Percentiles rank a stretch among this genome's conserved stretches.
Conservation (phyloP, 2,113 vertebrate genomes). For the Platycercus adscitus region DNA sequence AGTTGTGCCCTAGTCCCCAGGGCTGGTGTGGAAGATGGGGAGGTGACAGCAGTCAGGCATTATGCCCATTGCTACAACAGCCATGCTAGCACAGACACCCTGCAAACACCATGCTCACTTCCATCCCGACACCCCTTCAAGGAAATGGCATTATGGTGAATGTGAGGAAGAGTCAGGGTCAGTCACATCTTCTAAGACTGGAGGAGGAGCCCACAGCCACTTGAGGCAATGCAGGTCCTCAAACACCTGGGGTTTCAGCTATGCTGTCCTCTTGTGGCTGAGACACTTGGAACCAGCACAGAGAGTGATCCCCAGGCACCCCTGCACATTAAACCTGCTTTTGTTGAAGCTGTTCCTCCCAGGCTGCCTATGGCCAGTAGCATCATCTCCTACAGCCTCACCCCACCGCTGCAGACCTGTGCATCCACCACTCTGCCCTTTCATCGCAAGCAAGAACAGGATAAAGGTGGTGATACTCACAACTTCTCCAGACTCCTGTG, state of each 20-base stretch:
- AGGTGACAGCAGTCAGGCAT: background rate
- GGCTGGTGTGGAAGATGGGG: background rate
- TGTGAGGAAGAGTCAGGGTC: background rate
- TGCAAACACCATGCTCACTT: accelerated
- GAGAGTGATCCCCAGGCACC: accelerated
- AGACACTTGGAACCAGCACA: slow-evolving; percentile 58
- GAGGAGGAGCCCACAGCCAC: slow-evolving; percentile 67
- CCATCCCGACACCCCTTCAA: accelerated
- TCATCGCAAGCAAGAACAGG: accelerated
- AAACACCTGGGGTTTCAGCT: slow-evolving; percentile 63
- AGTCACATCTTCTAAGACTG: accelerated
- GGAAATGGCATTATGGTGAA: background rate
- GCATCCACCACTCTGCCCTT: no score
- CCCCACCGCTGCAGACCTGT: background rate
- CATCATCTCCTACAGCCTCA: background rate
- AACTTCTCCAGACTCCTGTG: slow-evolving; percentile 67
- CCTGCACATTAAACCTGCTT: accelerated
- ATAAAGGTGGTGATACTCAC: background rate
- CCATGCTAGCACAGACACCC: background rate
- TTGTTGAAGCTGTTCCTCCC: background rate
- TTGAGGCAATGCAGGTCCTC: slow-evolving; percentile 60
- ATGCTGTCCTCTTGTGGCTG: slow-evolving; percentile 62
- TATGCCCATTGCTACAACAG: accelerated
- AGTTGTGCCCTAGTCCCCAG: accelerated
- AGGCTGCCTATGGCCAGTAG: accelerated